Percentiles rank a stretch among this genome's conserved stretches.
Conservation (phyloP, 1,140 invertebrate species). For the Zaprionus ghesquierei region DNA sequence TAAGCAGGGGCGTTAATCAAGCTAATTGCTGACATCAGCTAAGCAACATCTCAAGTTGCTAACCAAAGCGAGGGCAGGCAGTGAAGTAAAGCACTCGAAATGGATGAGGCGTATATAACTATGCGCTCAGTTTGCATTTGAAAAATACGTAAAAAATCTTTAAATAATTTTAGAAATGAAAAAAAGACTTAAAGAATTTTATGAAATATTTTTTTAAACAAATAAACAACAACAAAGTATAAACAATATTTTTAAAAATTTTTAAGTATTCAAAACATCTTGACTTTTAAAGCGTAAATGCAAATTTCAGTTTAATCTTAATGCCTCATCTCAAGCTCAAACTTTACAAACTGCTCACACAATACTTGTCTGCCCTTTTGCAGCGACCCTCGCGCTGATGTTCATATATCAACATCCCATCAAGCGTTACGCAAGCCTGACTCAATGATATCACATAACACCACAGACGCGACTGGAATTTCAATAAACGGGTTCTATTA, state of each 20-base stretch:
- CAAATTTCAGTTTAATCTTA: not conserved
- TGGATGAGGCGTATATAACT: not conserved
- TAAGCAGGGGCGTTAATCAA: constrained; percentile 58
- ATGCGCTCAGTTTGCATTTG: not conserved
- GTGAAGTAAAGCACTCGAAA: not conserved
- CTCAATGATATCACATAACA: constrained; percentile 43
- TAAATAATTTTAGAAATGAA: too few relatives aligned
- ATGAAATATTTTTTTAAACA: too few relatives aligned
- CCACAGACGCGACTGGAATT: constrained; percentile 41
- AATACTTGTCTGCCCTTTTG: not conserved
- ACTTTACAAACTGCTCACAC: not conserved
- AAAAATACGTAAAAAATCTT: too few relatives aligned
- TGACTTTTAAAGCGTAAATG: too few relatives aligned
- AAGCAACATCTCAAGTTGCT: constrained; percentile 26
- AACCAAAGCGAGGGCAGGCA: constrained; percentile 14
- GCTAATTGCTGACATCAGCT: constrained; percentile 61
- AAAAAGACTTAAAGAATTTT: too few relatives aligned
- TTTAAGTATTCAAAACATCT: not conserved
- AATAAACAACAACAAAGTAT: too few relatives aligned
- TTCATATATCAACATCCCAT: constrained; percentile 9
- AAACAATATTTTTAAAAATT: too few relatives aligned
- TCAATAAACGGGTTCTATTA: constrained; percentile 53
- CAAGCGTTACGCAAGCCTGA: constrained; percentile 43
- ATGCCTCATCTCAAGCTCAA: not conserved
- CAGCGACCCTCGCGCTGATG: constrained; percentile 23